A percentile compares a stretch with the other conserved stretches of the same genome.
Evolutionary conservation across 2,888 invertebrate genomes (phyloP).

Genomic region (Drosophila demipolita): DNA sequence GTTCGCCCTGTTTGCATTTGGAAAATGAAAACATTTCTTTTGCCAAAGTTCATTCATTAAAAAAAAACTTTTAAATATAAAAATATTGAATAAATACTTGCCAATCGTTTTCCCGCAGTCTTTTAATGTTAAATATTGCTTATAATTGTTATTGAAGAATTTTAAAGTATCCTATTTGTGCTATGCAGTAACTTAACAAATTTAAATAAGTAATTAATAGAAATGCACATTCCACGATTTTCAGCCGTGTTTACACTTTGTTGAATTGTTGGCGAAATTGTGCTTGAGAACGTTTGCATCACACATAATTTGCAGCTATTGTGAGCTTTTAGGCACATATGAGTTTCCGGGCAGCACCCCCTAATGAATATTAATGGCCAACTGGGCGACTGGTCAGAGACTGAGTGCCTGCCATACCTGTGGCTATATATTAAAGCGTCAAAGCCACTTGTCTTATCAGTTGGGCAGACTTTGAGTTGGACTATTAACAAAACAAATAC

Average conservation of each 20-base stretch:
- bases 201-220: neutral
- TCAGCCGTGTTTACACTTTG: neutral
- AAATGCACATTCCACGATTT: neutral
- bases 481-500: slow-evolving; percentile 81
- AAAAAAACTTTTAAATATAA: neutral
- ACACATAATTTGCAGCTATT: slow-evolving; percentile 25
- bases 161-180: neutral
- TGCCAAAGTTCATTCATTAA: neutral
- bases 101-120: neutral
- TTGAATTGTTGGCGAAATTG: slow-evolving; percentile 10
- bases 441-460: slow-evolving; percentile 81
- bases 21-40: neutral
- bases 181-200: neutral
- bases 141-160: neutral
- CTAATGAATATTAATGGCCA: slow-evolving; percentile 78
- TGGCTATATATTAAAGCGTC: slow-evolving; percentile 71
- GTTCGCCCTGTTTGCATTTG: slow-evolving; percentile 13
- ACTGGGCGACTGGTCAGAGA: slow-evolving; percentile 47
- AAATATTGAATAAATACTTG: neutral
- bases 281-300: slow-evolving; percentile 20
- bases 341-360: slow-evolving; percentile 22
- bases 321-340: slow-evolving; percentile 30
- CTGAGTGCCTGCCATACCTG: slow-evolving; percentile 66
- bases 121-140: neutral
- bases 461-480: slow-evolving; percentile 61